phyloP scores from a whole-genome alignment of 2,113 vertebrate species.

The Protobothrops flavoviridis region DNA sequence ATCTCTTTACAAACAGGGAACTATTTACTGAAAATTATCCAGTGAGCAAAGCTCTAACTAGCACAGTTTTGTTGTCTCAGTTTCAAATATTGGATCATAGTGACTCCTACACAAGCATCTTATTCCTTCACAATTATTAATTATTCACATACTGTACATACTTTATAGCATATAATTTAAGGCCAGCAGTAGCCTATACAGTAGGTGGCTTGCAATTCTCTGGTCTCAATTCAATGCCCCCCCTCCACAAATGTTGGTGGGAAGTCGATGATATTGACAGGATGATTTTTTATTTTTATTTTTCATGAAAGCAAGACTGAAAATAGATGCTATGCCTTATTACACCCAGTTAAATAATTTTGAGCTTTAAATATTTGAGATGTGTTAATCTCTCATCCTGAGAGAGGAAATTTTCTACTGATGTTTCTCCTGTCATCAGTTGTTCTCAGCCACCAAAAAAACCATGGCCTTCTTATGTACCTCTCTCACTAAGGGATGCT shows the following conservation, averaged over 20 bases:
- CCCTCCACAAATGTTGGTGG: neutral
- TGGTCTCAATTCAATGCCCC: neutral
- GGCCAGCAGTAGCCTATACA: neutral
- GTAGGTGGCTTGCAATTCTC: neutral
- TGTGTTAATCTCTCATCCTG: neutral
- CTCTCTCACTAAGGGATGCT: neutral
- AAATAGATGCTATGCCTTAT: neutral
- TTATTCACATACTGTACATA: neutral
- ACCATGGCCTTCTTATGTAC: neutral
- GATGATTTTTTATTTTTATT: neutral
- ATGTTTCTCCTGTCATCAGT: neutral
- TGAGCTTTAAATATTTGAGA: neutral
- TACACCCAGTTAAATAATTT: neutral
- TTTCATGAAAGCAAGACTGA: neutral
- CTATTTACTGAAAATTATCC: neutral
- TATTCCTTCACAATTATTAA: neutral
- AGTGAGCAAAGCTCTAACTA: neutral
- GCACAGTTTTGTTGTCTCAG: slow-evolving; percentile 3
- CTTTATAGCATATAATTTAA: neutral
- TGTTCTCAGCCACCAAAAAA: neutral
- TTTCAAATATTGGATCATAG: slow-evolving; percentile 42
- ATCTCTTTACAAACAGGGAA: neutral
- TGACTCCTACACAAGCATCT: neutral
- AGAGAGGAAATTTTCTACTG: neutral
- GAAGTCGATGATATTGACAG: neutral